phyloP scores from a whole-genome alignment of 2,888 invertebrate genomes.

The Erebia palarica region DNA sequence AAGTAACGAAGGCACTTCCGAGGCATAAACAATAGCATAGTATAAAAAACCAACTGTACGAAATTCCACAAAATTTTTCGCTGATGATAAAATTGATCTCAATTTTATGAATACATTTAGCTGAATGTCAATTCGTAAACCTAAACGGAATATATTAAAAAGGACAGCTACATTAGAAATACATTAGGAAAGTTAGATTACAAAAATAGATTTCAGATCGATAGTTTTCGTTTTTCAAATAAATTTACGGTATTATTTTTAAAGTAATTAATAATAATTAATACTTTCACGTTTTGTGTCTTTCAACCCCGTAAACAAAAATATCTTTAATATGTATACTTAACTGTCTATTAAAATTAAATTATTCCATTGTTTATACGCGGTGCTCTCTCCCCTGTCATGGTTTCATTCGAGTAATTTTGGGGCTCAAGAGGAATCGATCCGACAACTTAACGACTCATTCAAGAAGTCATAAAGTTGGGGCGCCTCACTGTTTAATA shows the following conservation, averaged over 20 bases:
- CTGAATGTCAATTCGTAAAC: too few species aligned
- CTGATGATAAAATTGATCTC: not conserved
- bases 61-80: conserved; percentile 6
- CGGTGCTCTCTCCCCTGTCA: conserved; percentile 40
- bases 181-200: too few species aligned
- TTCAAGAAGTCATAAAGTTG: conserved; percentile 79
- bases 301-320: not conserved
- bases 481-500: conserved; percentile 78
- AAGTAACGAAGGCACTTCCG: conserved; percentile 16
- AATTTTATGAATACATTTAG: not conserved
- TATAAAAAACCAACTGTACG: conserved; percentile 6
- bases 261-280: too few species aligned
- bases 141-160: too few species aligned
- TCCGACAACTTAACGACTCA: conserved; percentile 79
- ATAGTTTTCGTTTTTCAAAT: too few species aligned
- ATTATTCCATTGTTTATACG: conserved; percentile 13
- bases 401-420: conserved; percentile 62
- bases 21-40: conserved; percentile 9
- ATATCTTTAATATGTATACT: not conserved
- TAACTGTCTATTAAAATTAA: conserved; percentile 8
- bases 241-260: too few species aligned
- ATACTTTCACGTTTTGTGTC: too few species aligned
- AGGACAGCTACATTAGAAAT: too few species aligned
- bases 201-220: too few species aligned
- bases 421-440: conserved; percentile 69